These are phyloP conservation scores for Holcopasites calliopsidis DNA, from an alignment of 1,140 invertebrate species.

Conservation along the genomic window DNA sequence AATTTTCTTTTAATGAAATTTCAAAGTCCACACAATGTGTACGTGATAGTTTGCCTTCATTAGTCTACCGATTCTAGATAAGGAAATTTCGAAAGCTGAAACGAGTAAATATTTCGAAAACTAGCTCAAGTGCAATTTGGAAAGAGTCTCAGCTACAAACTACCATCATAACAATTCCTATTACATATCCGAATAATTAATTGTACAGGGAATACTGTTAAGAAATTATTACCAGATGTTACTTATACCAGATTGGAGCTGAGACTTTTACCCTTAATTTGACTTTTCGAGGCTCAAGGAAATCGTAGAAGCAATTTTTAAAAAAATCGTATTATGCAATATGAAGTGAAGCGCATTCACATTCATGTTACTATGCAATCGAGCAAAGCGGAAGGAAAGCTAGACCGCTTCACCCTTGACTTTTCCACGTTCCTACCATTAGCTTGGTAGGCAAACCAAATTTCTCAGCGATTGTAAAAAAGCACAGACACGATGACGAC, in stretches of 20 bases:
- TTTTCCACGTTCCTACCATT: neutral
- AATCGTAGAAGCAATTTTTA: neutral
- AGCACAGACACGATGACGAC: neutral
- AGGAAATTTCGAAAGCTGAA: neutral
- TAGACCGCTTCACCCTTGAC: neutral
- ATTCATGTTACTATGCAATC: neutral
- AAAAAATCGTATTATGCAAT: neutral
- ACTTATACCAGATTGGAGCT: no score
- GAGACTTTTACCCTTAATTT: no score
- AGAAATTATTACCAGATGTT: neutral
- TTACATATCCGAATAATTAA: no score
- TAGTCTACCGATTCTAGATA: neutral
- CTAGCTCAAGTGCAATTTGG: neutral
- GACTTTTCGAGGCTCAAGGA: neutral
- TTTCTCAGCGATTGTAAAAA: neutral
- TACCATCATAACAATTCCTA: no score
- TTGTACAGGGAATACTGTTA: neutral
- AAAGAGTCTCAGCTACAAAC: no score
- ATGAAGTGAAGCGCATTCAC: conserved; percentile 3
- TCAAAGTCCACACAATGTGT: neutral
- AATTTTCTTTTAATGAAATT: conserved; percentile 1
- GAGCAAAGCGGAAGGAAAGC: neutral
- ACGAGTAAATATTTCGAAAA: neutral
- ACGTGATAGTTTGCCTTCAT: neutral
- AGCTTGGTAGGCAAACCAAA: neutral